Evolutionary conservation across 2,888 invertebrate genomes (phyloP), one percentile per base, ranked within the genome.

Genomic region (Drosophila lacicola): DNA sequence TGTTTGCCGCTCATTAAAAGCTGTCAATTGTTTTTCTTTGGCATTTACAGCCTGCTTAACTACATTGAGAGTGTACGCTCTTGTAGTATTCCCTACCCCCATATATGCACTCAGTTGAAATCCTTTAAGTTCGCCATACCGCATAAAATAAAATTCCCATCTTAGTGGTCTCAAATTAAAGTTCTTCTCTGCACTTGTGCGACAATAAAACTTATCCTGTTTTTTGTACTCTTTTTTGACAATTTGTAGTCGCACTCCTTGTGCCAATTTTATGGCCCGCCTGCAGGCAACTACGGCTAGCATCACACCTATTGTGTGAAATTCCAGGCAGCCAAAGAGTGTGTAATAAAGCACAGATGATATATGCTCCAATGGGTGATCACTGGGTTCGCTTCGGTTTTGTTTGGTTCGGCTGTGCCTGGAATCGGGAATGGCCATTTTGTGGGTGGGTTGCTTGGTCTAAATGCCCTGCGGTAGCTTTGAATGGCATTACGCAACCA

Each of bases 11-110:
- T 82, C 88, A 85, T 88, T 82, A 88, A 82, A 82, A 82, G 82
- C 82, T 80, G 86, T 82, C 88, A 86, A 83, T 88, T 88, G 82
- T 86, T 83, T 81, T 67, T 78, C 67, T 71, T 78, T 76, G 83
- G 64, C 80, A 88, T 88, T 82, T 83, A 86, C 77, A 75, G 64
- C 63, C 76, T 71, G 64, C 62, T 76, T 76, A 75, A 75, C 70
- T 61, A 67, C 56, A 75, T 60, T 55, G 45, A 36, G 51, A 63
- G 45, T 47, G 47, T 49, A 44, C 50, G 60, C 53, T 73, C 54
- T 45, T 62, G 57, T 61, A 54, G 45, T 8, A 37, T 50, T 60
- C 45, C n/a, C 41, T 46, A 53, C 39, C 33, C 37, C 14, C 36
- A 45, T 34, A 11, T 45, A 29, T 49, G 37, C 3, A 19, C 14